Conservation (phyloP, 2,797 vertebrate species). For the Coilia nasus region DNA sequence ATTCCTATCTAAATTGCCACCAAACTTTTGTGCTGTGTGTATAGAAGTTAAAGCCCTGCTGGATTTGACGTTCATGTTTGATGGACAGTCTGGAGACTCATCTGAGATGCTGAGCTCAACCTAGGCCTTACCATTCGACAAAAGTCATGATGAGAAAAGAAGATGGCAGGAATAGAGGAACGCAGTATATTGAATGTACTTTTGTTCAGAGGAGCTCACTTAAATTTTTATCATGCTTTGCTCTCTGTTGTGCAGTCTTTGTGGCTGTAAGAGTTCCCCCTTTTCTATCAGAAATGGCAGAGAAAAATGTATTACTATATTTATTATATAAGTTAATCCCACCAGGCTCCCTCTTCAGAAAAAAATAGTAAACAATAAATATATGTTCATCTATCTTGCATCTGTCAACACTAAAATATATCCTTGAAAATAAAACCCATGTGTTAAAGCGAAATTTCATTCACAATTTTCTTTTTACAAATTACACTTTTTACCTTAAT, state of each 20-base stretch:
- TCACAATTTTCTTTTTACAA: neutral
- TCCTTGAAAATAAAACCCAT: neutral
- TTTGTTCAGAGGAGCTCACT: too few species aligned
- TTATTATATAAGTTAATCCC: too few species aligned
- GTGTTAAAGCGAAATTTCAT: neutral
- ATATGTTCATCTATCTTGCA: neutral
- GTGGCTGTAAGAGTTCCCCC: neutral
- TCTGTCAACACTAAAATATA: conserved; percentile 5
- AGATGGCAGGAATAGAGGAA: neutral
- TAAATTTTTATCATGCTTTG: neutral
- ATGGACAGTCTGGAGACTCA: neutral
- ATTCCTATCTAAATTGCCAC: conserved; percentile 47
- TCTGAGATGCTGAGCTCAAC: neutral
- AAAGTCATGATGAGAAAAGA: neutral
- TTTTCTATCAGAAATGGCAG: neutral
- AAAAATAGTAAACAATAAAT: neutral
- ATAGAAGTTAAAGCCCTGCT: conserved; percentile 3
- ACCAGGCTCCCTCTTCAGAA: neutral
- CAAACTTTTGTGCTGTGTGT: conserved; percentile 26
- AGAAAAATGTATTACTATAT: neutral
- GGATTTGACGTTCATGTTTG: conserved; percentile 1
- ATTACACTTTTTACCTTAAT: conserved; percentile 13
- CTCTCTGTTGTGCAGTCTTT: neutral
- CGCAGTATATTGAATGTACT: neutral
- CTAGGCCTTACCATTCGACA: neutral